Evolutionary conservation across 2,113 vertebrate species (phyloP), one percentile per base, ranked within the genome.

Genomic region (Triplophysa rosa): DNA sequence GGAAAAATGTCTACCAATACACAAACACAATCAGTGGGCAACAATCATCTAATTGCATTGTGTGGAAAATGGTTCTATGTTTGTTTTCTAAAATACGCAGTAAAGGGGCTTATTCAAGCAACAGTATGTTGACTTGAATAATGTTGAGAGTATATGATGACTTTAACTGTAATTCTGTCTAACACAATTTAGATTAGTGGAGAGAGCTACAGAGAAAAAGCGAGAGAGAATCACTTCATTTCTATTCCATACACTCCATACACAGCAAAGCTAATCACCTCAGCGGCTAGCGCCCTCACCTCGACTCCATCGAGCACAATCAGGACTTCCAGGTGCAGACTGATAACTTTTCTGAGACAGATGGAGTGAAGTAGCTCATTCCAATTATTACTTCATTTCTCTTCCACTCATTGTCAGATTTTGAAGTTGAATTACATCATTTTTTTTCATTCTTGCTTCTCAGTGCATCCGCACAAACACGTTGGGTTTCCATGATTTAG

Each of bases 301-400:
- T 45, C 63, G 4, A 7, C 29, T 82, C 72, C 29, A 62, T 78
- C 80, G n/a, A 12, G 76, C 52, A 64, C 63, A 67, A 80, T 84
- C 74, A 68, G 73, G 26, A 54, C 42, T 42, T 70, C 59, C 67
- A 72, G 62, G 75, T 71, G 74, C 13, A 12, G 75, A 24, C 71
- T 67, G 80, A 82, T 82, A 71, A 72, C 67, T 78, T 63, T 64
- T 70, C 33, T 70, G 29, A 54, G 65, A 63, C 21, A 83, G 81
- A 85, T 72, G 65, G 54, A 77, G 70, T 47, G 62, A 23, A 82
- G 56, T 40, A 63, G 71, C 85, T 81, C 80, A 62, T 73, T 83
- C 75, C 78, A 81, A 86, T 86, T 81, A 86, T 86, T 67, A 76
- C 69, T 72, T 79, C 58, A 81, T 83, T 82, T 76, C 67, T 81